Evolutionary conservation across 2,797 vertebrate species (phyloP).

Genomic region (Acridotheres tristis): DNA sequence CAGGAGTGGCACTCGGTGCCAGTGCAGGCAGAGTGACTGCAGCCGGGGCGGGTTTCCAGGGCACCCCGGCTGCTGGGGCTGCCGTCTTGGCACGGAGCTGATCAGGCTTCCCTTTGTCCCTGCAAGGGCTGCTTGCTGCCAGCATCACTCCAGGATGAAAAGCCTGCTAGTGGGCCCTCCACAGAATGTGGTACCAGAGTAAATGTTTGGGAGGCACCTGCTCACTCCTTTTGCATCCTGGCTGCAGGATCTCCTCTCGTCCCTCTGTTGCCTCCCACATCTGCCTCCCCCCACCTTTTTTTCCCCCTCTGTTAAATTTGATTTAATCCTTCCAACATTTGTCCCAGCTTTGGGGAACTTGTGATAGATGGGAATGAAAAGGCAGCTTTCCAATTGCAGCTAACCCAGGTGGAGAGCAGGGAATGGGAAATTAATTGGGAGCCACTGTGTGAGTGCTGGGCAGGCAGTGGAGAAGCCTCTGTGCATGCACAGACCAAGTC

Average conservation of each 20-base stretch:
- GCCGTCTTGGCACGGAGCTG: slow-evolving; percentile 27
- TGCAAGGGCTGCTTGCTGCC: background rate
- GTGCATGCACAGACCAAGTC: background rate
- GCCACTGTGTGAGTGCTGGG: background rate
- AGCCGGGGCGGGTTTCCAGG: slow-evolving; percentile 71
- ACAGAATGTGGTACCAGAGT: background rate
- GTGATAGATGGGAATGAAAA: slow-evolving; percentile 23
- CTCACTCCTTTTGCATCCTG: slow-evolving; percentile 20
- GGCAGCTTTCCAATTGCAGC: background rate
- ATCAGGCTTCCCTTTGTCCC: slow-evolving; percentile 43
- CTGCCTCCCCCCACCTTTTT: fast-evolving
- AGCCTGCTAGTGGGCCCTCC: slow-evolving; percentile 39
- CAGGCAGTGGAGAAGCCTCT: background rate
- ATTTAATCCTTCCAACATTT: slow-evolving; percentile 63
- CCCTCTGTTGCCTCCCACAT: background rate
- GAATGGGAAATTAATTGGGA: slow-evolving; percentile 21
- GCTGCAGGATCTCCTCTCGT: background rate
- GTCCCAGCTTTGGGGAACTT: slow-evolving; percentile 41
- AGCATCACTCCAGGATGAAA: slow-evolving; percentile 35
- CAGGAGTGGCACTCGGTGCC: slow-evolving; percentile 76
- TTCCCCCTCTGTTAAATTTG: background rate
- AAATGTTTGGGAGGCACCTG: slow-evolving; percentile 58
- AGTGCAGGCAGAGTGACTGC: slow-evolving; percentile 74
- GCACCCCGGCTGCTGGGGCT: slow-evolving; percentile 48
- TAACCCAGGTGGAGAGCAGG: slow-evolving; percentile 7